These are phyloP conservation scores for Volucella zonaria DNA, from an alignment of 2,888 invertebrate genomes.

Conservation along the genomic window DNA sequence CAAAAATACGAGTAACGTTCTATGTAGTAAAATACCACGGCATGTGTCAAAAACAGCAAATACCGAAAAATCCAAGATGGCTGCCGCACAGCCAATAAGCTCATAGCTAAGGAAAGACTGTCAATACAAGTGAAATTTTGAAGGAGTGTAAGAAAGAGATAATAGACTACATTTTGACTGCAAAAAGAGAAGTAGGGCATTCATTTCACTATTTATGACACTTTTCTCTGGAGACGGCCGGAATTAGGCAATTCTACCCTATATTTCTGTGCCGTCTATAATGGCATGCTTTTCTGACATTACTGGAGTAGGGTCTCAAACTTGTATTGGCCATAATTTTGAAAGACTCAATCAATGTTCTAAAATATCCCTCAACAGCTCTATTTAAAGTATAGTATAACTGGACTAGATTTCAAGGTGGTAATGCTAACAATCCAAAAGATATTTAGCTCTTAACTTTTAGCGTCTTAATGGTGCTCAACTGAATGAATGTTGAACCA, in stretches of 20 bases:
- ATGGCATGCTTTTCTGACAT: too few species aligned
- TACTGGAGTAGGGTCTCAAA: neutral
- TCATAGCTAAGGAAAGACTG: neutral
- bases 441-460: too few species aligned
- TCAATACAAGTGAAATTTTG: constrained; percentile 1
- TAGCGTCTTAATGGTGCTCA: too few species aligned
- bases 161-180: neutral
- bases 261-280: neutral
- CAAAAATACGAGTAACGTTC: too few species aligned
- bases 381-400: neutral
- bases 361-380: neutral
- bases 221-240: constrained; percentile 6
- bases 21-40: too few species aligned
- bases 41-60: too few species aligned
- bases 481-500: too few species aligned
- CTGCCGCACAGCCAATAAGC: neutral
- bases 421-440: too few species aligned
- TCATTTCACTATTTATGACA: constrained; percentile 2
- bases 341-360: neutral
- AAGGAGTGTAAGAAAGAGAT: too few species aligned
- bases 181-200: constrained; percentile 6
- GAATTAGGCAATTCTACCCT: constrained; percentile 2
- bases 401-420: neutral
- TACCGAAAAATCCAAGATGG: too few species aligned
- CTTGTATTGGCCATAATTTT: neutral